Conservation (phyloP, 2,888 invertebrate genomes). For the Deroplatys truncata region DNA sequence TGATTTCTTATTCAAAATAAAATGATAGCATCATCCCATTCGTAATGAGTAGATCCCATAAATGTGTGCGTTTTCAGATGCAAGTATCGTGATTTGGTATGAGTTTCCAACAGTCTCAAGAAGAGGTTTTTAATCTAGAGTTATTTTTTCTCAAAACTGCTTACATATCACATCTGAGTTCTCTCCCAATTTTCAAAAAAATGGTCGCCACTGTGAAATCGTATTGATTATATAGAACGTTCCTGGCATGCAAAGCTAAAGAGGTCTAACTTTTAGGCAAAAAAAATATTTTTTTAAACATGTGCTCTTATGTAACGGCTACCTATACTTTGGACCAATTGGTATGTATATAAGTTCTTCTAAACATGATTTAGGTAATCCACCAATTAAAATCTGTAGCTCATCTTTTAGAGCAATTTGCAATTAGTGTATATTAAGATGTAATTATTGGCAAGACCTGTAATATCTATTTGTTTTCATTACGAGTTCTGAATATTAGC, state of each 20-base stretch:
- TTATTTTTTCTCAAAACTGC: neutral
- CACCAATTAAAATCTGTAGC: too few relatives aligned
- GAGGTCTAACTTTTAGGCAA: neutral
- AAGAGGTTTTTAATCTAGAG: neutral
- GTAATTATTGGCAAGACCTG: neutral
- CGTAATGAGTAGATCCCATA: neutral
- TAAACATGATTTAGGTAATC: neutral
- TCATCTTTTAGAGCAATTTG: neutral
- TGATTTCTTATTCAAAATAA: neutral
- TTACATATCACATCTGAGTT: neutral
- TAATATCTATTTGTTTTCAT: neutral
- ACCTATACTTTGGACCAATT: slow-evolving; percentile 10
- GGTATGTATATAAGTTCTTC: neutral
- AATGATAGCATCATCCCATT: neutral
- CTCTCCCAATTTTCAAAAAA: neutral
- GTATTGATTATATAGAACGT: neutral
- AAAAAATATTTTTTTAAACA: slow-evolving; percentile 12
- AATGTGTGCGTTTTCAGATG: neutral
- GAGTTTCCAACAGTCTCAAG: neutral
- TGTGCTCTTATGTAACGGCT: slow-evolving; percentile 1
- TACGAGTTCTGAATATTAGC: neutral
- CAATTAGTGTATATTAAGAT: neutral
- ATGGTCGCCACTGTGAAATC: neutral
- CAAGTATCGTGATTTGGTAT: neutral
- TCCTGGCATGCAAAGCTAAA: neutral